Base-by-base conservation (phyloP, 2,888 invertebrate species). In the Drosophila tripunctata region DNA sequence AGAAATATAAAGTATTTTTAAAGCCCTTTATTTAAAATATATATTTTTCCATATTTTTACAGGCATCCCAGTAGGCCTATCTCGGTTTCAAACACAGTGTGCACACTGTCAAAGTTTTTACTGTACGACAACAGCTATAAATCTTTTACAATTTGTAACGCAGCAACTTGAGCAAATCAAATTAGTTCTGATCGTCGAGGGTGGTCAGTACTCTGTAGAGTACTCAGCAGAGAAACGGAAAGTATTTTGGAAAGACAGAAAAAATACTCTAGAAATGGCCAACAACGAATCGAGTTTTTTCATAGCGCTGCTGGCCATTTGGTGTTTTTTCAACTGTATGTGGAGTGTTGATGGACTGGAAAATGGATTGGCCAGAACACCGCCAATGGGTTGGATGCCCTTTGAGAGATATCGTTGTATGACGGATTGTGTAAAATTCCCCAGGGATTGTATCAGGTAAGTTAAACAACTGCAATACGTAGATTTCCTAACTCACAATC, bases 361-460 rank as follows among this genome's bases (percentile, higher is more conserved):
- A 47, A 94, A 94, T 91, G 94, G 94, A 1, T 85, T 94, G 45
- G 94, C 94, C 0, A 80, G 91, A 47, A 94, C 93, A 3, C 94
- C 94, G 1, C 94, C 94, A 0, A 94, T 94, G 94, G 94, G 94
- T 4, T 94, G 94, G 94, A 92, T 94, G 92, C 92, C 93, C 19
- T 94, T 94, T 94, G 93, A 94, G 87, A 88, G 94, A 69, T 94
- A 93, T 83, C 91, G 93, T 14, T 94, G 94, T 80, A 91, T 93
- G 36, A 92, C 91, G 0, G 93, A 94, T 87, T 94, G 94, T 83
- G 89, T 90, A 7, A 91, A 90, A 27, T 93, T 93, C 89, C 94
- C 94, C 1, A 91, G 92, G 66, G 93, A 94, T 74, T 94, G 94
- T 78, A 93, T 94, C 63, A 93, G 93, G 94, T 94, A 22, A 68